phyloP scores from a whole-genome alignment of 2,888 invertebrate genomes.

The Watsonalla cultraria region DNA sequence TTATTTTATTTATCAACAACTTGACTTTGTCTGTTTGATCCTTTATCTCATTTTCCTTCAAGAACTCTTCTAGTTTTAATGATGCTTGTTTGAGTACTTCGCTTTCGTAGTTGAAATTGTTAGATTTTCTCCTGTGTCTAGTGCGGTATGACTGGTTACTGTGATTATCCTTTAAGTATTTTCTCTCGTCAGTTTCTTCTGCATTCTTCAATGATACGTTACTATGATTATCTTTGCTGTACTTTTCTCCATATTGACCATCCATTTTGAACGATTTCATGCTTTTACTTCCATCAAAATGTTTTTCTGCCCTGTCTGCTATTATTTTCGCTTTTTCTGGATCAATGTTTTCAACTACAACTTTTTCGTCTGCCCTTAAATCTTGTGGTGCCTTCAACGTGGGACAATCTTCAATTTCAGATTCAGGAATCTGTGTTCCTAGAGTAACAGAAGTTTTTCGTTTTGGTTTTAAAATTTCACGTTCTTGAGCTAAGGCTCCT shows the following conservation, averaged over 20 bases:
- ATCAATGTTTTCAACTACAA: slow-evolving; percentile 59
- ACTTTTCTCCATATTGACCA: slow-evolving; percentile 60
- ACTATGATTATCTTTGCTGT: slow-evolving; percentile 62
- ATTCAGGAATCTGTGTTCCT: slow-evolving; percentile 64
- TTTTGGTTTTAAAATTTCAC: slow-evolving; percentile 57
- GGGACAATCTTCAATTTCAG: slow-evolving; percentile 73
- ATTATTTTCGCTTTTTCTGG: slow-evolving; percentile 60
- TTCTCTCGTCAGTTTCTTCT: slow-evolving; percentile 62
- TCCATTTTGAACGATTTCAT: slow-evolving; percentile 66
- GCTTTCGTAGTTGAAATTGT: slow-evolving; percentile 80
- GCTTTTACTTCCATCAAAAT: slow-evolving; percentile 55
- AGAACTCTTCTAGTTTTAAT: slow-evolving; percentile 71
- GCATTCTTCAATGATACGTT: slow-evolving; percentile 57
- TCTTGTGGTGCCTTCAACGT: slow-evolving; percentile 73
- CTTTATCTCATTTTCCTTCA: slow-evolving; percentile 55
- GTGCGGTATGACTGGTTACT: slow-evolving; percentile 64
- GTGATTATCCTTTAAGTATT: slow-evolving; percentile 67
- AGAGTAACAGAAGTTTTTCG: slow-evolving; percentile 60
- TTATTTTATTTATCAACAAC: slow-evolving; percentile 42
- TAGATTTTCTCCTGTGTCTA: slow-evolving; percentile 62
- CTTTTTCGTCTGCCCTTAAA: slow-evolving; percentile 73
- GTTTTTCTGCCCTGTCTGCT: slow-evolving; percentile 58
- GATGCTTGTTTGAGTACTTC: slow-evolving; percentile 78
- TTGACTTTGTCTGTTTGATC: slow-evolving; percentile 48
- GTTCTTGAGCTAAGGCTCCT: slow-evolving; percentile 51